Percentiles rank a stretch among this genome's conserved stretches.
Conservation (phyloP, 2,113 vertebrate genomes). For the Apaloderma vittatum region DNA sequence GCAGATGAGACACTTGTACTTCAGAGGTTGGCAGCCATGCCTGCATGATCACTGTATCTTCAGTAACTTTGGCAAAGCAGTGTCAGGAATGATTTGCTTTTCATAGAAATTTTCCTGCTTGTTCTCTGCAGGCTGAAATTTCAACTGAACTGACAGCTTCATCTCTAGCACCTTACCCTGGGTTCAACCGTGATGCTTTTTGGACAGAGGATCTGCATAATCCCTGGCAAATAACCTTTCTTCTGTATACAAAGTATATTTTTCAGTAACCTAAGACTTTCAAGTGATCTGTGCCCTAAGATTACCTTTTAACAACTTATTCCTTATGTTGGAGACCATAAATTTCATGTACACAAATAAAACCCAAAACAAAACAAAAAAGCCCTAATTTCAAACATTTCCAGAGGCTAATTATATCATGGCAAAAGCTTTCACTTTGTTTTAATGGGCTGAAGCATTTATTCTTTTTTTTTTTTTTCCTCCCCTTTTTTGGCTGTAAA, state of each 20-base stretch:
- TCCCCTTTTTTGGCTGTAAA: not conserved
- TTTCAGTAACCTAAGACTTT: not conserved
- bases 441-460: not conserved
- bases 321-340: not conserved
- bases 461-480: not conserved
- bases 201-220: not conserved
- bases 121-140: not conserved
- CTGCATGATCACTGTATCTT: not conserved
- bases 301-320: not conserved
- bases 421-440: not conserved
- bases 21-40: not conserved
- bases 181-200: not conserved
- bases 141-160: not conserved
- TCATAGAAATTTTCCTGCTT: not conserved
- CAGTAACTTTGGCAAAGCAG: not conserved
- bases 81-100: not conserved
- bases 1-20: not conserved
- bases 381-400: not conserved
- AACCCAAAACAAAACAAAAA: not conserved
- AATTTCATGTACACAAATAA: not conserved
- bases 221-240: not conserved
- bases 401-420: not conserved
- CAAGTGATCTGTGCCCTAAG: not conserved
- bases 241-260: not conserved
- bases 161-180: not conserved